phyloP scores from a whole-genome alignment of 2,113 vertebrate genomes.

The Pluvianellus socialis region DNA sequence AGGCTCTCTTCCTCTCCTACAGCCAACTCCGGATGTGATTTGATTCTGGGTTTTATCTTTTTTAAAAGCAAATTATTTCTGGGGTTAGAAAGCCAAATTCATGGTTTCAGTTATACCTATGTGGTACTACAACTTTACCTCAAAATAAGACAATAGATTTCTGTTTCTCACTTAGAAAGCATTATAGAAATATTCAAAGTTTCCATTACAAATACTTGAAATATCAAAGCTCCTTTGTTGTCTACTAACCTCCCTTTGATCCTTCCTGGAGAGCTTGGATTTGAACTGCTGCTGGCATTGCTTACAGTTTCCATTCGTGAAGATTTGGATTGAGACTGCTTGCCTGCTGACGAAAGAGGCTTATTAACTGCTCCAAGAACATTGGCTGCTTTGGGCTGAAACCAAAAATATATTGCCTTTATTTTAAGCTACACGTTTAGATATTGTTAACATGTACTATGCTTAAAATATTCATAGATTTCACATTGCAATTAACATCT shows the following conservation, averaged over 20 bases:
- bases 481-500: not conserved
- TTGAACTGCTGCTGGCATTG: constrained; percentile 95
- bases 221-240: constrained; percentile 47
- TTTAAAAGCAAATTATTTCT: not conserved
- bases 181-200: not conserved
- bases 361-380: constrained; percentile 98
- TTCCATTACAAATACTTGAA: constrained; percentile 52
- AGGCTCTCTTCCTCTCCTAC: not conserved
- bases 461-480: constrained; percentile 4
- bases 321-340: constrained; percentile 94
- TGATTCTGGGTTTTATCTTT: not conserved
- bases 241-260: constrained; percentile 89
- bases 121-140: not conserved
- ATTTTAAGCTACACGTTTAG: constrained; percentile 40
- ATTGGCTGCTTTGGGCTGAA: constrained; percentile 95
- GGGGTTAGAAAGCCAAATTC: not conserved
- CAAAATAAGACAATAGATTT: not conserved
- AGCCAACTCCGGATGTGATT: not conserved
- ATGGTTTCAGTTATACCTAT: not conserved
- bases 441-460: constrained; percentile 32
- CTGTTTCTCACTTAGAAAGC: not conserved
- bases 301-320: constrained; percentile 97
- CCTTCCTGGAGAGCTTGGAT: constrained; percentile 94
- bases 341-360: constrained; percentile 93
- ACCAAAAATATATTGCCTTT: constrained; percentile 66